These are phyloP conservation scores for Heptranchias perlo DNA, from an alignment of 2,113 vertebrate genomes.

Conservation along the genomic window DNA sequence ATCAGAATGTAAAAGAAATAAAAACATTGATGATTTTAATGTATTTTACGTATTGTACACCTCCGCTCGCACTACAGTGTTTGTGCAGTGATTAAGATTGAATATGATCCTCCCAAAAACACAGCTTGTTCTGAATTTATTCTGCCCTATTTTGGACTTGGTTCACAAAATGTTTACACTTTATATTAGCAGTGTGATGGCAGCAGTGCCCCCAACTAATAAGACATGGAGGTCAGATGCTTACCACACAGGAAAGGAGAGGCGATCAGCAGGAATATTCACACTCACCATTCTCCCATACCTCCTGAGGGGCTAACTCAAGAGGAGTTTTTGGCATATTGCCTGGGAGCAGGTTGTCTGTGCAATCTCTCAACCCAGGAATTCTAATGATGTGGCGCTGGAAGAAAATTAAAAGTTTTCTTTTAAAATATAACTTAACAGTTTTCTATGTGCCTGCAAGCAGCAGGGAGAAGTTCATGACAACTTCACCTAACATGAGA, in stretches of 20 bases:
- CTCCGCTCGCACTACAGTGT: background rate
- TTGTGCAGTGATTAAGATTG: background rate
- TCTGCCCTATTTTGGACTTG: background rate
- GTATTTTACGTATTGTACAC: background rate
- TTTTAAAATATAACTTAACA: background rate
- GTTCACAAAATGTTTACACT: constrained; percentile 1
- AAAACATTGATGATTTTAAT: background rate
- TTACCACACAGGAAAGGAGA: background rate
- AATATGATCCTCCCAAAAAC: background rate
- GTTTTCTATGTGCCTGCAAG: background rate
- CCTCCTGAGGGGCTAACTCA: background rate
- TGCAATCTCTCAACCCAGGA: background rate
- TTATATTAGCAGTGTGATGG: background rate
- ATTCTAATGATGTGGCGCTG: background rate
- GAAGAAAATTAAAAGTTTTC: background rate
- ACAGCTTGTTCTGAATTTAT: background rate
- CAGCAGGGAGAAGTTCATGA: background rate
- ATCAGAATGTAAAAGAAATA: background rate
- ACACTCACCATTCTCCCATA: background rate
- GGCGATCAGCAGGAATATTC: background rate
- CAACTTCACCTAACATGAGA: background rate
- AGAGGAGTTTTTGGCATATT: background rate
- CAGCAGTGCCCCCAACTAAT: background rate
- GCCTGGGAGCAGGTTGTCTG: background rate
- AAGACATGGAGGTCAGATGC: background rate